Evolutionary conservation across 2,888 invertebrate species (phyloP).

Genomic region (Drosophila paramelanica): DNA sequence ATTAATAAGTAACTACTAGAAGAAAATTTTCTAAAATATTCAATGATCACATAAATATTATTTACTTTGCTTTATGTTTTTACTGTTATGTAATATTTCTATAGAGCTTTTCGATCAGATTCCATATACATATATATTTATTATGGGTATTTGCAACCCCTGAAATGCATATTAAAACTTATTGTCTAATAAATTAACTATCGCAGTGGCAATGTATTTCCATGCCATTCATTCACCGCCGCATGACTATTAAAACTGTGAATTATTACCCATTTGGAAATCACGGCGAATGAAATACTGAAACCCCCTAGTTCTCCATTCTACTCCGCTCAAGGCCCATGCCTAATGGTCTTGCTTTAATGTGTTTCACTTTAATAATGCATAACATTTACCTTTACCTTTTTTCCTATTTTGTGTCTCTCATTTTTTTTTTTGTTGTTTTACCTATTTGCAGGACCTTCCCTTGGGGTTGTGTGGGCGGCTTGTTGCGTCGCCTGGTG

Average conservation of each 20-base stretch:
- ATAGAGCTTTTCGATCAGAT: no score
- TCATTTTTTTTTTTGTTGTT: slow-evolving; percentile 8
- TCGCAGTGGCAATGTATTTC: slow-evolving; percentile 12
- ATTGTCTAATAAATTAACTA: slow-evolving; percentile 24
- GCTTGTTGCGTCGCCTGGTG: slow-evolving; percentile 88
- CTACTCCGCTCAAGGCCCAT: slow-evolving; percentile 17
- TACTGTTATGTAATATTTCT: no score
- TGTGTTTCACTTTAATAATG: slow-evolving; percentile 76
- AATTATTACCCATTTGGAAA: slow-evolving; percentile 50
- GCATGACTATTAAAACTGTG: slow-evolving; percentile 48
- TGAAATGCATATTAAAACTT: slow-evolving; percentile 4
- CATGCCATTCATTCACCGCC: slow-evolving; percentile 16
- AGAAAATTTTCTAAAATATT: no score
- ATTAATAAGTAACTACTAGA: no score
- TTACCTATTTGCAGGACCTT: slow-evolving; percentile 87
- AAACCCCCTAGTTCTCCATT: not conserved
- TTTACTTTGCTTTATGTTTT: no score
- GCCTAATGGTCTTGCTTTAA: slow-evolving; percentile 74
- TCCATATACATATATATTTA: not conserved
- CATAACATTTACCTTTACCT: slow-evolving; percentile 62
- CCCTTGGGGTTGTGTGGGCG: slow-evolving; percentile 89
- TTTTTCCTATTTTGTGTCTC: slow-evolving; percentile 13
- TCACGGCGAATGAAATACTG: slow-evolving; percentile 21
- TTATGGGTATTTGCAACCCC: slow-evolving; percentile 1
- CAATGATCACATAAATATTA: no score